Conservation (phyloP, 2,797 vertebrate genomes). For the Silurus lanzhouensis region DNA sequence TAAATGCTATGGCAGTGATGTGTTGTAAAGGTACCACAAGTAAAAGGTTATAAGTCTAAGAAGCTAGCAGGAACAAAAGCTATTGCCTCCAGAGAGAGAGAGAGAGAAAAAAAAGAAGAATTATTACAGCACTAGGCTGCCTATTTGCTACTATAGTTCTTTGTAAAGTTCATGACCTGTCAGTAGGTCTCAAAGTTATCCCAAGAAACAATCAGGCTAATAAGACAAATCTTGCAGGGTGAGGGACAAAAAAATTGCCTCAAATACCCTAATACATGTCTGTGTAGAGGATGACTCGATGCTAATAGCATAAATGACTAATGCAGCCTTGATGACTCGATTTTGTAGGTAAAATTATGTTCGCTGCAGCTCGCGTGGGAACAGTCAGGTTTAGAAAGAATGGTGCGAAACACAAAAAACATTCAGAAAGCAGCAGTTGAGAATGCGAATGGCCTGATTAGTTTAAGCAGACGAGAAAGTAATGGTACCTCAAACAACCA, state of each 20-base stretch:
- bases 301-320: neutral
- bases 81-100: neutral
- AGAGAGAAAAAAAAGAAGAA: neutral
- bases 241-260: neutral
- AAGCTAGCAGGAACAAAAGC: constrained; percentile 30
- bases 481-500: neutral
- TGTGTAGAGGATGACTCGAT: neutral
- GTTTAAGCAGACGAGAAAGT: neutral
- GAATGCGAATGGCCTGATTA: neutral
- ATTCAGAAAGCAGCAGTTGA: neutral
- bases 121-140: neutral
- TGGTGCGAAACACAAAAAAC: neutral
- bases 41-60: neutral
- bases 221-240: neutral
- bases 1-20: too few relatives aligned
- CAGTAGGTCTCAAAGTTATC: neutral
- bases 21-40: too few relatives aligned
- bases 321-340: neutral
- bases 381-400: neutral
- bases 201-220: neutral
- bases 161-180: neutral
- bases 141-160: neutral
- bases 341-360: neutral
- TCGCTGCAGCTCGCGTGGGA: neutral
- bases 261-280: neutral